Percentiles rank a stretch among this genome's conserved stretches.
phyloP scores from a whole-genome alignment of 2,113 vertebrate genomes.

The Callaeas wilsoni region DNA sequence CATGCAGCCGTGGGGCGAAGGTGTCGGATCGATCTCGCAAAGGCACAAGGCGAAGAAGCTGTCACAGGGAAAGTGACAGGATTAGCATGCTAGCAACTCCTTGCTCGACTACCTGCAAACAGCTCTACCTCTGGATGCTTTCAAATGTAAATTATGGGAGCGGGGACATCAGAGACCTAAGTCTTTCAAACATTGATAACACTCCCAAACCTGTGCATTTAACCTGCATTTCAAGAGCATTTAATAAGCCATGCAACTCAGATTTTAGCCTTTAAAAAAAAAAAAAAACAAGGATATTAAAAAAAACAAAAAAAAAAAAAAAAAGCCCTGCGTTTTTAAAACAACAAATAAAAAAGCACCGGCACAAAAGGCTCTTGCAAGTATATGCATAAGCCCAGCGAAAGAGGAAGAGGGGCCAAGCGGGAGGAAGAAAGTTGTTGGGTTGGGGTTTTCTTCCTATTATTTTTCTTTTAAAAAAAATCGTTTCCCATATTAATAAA shows the following conservation, averaged over 20 bases:
- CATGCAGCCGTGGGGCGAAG: background rate
- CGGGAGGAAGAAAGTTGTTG: background rate
- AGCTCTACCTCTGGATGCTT: background rate
- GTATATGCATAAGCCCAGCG: background rate
- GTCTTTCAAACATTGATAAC: background rate
- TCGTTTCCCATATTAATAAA: slow-evolving; percentile 67
- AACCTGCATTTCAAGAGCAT: background rate
- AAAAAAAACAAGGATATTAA: background rate
- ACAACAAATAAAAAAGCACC: background rate
- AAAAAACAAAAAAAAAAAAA: background rate
- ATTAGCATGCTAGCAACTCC: background rate
- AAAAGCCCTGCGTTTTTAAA: background rate
- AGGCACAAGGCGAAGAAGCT: background rate
- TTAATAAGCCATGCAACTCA: background rate
- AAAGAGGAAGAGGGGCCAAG: slow-evolving; percentile 7
- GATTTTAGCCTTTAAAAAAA: background rate
- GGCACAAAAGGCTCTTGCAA: slow-evolving; percentile 43
- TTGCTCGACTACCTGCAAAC: background rate
- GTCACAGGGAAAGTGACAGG: background rate
- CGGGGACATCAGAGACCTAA: background rate
- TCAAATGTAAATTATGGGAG: background rate
- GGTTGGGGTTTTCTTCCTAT: background rate
- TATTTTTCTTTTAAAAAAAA: background rate
- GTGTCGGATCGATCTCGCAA: background rate
- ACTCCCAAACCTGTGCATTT: background rate